phyloP scores from a whole-genome alignment of 1,140 invertebrate species.

The Mylabris phalerata region DNA sequence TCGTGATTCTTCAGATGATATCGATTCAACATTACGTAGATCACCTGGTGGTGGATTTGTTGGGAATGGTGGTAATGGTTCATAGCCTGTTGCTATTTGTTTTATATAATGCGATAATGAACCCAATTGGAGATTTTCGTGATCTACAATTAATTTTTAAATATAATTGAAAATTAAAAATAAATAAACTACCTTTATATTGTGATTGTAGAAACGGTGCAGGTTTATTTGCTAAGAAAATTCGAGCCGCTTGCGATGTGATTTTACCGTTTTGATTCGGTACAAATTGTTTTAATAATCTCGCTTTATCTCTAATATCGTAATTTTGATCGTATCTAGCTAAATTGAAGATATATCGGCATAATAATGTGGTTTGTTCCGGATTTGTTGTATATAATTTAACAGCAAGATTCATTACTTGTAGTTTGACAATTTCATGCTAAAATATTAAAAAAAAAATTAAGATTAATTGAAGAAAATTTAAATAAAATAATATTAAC shows the following conservation, averaged over 20 bases:
- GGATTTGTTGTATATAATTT: slow-evolving; percentile 89
- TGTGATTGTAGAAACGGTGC: slow-evolving; percentile 65
- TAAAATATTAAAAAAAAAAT: slow-evolving; percentile 40
- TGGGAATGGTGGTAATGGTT: slow-evolving; percentile 83
- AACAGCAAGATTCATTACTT: slow-evolving; percentile 91
- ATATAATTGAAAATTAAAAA: no score
- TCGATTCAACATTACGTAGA: slow-evolving; percentile 69
- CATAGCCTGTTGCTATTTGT: slow-evolving; percentile 75
- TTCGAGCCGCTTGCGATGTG: slow-evolving; percentile 65
- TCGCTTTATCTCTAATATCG: slow-evolving; percentile 90
- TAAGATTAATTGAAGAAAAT: neutral
- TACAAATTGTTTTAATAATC: slow-evolving; percentile 81
- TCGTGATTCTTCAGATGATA: slow-evolving; percentile 20
- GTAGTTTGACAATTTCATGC: slow-evolving; percentile 94
- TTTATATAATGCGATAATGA: slow-evolving; percentile 94
- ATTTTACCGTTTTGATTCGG: slow-evolving; percentile 55
- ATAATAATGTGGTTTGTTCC: slow-evolving; percentile 77
- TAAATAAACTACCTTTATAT: slow-evolving; percentile 51
- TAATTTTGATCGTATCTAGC: slow-evolving; percentile 98
- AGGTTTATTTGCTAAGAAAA: slow-evolving; percentile 89
- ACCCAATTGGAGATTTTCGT: slow-evolving; percentile 86
- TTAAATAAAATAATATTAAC: slow-evolving; percentile 36
- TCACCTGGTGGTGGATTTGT: slow-evolving; percentile 64
- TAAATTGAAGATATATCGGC: slow-evolving; percentile 92
- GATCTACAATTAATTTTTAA: slow-evolving; percentile 48